Conservation (phyloP, 2,888 invertebrate genomes). For the Acanthosoma haemorrhoidale region DNA sequence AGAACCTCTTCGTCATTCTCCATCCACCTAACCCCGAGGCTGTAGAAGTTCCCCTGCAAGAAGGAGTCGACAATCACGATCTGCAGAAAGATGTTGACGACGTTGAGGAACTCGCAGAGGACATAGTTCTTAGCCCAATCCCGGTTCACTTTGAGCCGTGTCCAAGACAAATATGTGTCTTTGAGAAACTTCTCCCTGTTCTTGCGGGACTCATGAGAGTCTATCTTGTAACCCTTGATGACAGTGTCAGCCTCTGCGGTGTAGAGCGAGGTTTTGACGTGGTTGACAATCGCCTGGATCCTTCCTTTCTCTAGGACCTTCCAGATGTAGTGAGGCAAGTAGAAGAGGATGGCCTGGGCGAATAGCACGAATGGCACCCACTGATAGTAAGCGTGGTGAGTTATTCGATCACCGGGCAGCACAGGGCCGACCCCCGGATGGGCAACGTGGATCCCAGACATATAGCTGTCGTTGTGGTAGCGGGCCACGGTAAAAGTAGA, state of each 20-base stretch:
- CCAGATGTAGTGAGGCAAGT: slow-evolving; percentile 79
- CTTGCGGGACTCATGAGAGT: slow-evolving; percentile 52
- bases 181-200: slow-evolving; percentile 28
- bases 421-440: slow-evolving; percentile 76
- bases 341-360: slow-evolving; percentile 75
- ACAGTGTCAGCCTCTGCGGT: slow-evolving; percentile 72
- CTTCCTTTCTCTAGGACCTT: slow-evolving; percentile 77
- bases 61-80: slow-evolving; percentile 71
- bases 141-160: slow-evolving; percentile 59
- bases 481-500: slow-evolving; percentile 87
- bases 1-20: slow-evolving; percentile 76
- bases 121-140: slow-evolving; percentile 73
- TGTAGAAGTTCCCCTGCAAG: slow-evolving; percentile 67
- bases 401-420: slow-evolving; percentile 72
- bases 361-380: slow-evolving; percentile 89
- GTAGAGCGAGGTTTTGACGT: slow-evolving; percentile 70
- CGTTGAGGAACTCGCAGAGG: slow-evolving; percentile 71
- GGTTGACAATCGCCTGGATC: slow-evolving; percentile 67
- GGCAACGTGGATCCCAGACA: slow-evolving; percentile 65
- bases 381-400: slow-evolving; percentile 92
- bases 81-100: slow-evolving; percentile 70
- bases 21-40: slow-evolving; percentile 66
- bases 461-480: slow-evolving; percentile 65
- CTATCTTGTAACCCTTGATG: slow-evolving; percentile 73
- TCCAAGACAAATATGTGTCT: slow-evolving; percentile 20